phyloP scores from a whole-genome alignment of 2,888 invertebrate genomes.

The Eupeodes latifasciatus region DNA sequence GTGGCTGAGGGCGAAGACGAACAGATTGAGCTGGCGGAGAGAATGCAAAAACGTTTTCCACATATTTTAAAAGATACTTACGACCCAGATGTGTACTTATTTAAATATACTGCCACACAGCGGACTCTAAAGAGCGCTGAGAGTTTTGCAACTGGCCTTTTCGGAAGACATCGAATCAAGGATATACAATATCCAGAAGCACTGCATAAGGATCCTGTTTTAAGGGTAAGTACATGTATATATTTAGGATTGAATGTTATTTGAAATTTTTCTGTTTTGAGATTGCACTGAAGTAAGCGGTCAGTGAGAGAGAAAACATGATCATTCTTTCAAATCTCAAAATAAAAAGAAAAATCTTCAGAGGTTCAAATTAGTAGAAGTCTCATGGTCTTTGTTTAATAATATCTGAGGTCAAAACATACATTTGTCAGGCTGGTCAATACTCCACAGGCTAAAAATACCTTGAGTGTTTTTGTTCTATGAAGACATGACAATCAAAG shows the following conservation, averaged over 20 bases:
- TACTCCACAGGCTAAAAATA: no score
- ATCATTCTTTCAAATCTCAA: no score
- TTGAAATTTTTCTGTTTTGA: no score
- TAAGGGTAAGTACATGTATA: constrained; percentile 86
- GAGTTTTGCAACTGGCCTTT: constrained; percentile 90
- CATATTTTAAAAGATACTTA: constrained; percentile 87
- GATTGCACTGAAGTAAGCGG: no score
- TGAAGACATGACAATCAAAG: no score
- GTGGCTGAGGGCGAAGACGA: constrained; percentile 91
- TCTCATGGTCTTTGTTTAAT: no score
- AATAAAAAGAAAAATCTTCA: no score
- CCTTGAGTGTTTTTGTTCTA: no score
- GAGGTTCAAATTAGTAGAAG: no score
- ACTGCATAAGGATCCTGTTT: constrained; percentile 87
- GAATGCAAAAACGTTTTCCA: constrained; percentile 90
- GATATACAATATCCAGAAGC: constrained; percentile 88
- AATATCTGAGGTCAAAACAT: no score
- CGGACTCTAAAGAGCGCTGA: constrained; percentile 90
- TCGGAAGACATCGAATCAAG: constrained; percentile 87
- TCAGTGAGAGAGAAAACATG: no score
- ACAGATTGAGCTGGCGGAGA: constrained; percentile 89
- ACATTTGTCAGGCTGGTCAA: no score
- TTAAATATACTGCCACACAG: constrained; percentile 91
- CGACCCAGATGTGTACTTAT: constrained; percentile 85
- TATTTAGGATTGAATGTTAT: background rate